These are phyloP conservation scores for Isurus oxyrinchus DNA, from an alignment of 2,113 vertebrate species.

Conservation along the genomic window DNA sequence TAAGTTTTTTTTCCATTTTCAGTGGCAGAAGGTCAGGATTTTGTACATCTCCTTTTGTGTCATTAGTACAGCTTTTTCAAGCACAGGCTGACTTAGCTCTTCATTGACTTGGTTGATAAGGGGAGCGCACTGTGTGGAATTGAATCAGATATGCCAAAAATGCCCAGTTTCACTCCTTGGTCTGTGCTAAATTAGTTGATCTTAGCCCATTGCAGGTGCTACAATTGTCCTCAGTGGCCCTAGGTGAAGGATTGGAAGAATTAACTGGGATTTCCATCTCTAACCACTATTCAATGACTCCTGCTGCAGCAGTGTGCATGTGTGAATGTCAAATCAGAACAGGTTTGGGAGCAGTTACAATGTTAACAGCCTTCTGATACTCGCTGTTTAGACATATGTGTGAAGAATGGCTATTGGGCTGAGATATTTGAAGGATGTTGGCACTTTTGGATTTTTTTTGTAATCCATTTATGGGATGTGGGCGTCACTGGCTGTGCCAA, in stretches of 20 bases:
- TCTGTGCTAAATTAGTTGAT: background rate
- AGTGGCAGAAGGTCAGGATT: background rate
- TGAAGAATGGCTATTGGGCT: background rate
- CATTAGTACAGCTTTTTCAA: background rate
- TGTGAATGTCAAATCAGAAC: background rate
- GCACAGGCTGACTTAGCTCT: too few relatives aligned
- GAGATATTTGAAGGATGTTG: background rate
- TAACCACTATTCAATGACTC: background rate
- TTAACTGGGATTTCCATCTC: background rate
- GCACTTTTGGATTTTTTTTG: background rate
- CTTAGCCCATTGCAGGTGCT: background rate
- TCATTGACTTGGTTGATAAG: too few relatives aligned
- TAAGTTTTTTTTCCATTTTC: too few relatives aligned
- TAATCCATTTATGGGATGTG: too few relatives aligned
- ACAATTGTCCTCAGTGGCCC: background rate
- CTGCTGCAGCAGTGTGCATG: background rate
- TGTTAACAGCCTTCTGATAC: too few relatives aligned
- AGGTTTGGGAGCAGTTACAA: background rate
- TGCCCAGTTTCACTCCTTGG: too few relatives aligned
- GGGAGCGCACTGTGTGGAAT: too few relatives aligned
- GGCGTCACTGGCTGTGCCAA: too few relatives aligned
- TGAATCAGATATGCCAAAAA: too few relatives aligned
- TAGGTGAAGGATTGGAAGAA: background rate
- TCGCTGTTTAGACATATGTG: too few relatives aligned
- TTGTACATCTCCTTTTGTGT: background rate